Conservation (phyloP, 2,797 vertebrate genomes). For the Catharus ustulatus region DNA sequence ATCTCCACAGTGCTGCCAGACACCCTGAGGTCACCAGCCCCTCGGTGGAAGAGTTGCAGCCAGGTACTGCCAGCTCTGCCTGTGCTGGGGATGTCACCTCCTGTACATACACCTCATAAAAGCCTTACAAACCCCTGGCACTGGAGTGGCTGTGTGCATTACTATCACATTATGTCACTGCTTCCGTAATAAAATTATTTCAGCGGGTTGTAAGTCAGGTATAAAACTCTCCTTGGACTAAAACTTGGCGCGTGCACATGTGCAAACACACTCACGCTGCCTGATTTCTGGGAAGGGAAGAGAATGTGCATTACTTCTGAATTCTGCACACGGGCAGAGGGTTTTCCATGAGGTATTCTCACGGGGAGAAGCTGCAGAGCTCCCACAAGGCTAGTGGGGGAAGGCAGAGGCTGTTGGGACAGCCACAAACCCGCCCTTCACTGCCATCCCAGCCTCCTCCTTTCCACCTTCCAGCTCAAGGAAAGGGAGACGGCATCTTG, state of each 20-base stretch:
- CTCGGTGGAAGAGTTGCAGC: neutral
- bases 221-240: neutral
- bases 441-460: neutral
- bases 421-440: neutral
- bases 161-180: slow-evolving; percentile 15
- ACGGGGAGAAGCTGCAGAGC: neutral
- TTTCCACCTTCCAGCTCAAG: neutral
- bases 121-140: neutral
- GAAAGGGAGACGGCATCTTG: neutral
- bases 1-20: neutral
- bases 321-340: neutral
- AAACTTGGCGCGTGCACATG: neutral
- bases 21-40: neutral
- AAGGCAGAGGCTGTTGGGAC: neutral
- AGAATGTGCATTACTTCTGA: neutral
- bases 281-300: slow-evolving; percentile 5
- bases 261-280: neutral
- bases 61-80: neutral
- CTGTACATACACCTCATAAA: slow-evolving; percentile 3
- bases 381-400: neutral
- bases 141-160: neutral
- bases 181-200: slow-evolving; percentile 12
- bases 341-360: neutral
- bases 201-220: neutral
- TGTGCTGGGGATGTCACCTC: neutral